Base-by-base conservation (phyloP, 2,888 invertebrate genomes). In the Pinctada fucata region DNA sequence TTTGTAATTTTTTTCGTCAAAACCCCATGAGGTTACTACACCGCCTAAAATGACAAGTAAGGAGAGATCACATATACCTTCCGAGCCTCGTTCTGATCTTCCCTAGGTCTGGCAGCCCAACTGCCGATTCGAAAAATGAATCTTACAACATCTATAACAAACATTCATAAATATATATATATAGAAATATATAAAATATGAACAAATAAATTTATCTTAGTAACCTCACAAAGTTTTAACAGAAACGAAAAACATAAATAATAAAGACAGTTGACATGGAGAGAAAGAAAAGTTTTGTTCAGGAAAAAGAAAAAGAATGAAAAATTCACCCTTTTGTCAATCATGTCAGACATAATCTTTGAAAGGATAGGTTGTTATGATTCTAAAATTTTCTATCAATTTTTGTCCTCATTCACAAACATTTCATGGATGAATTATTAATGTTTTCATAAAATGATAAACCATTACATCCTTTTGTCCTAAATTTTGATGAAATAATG, bases 11-110 rank as follows among this genome's bases (percentile, higher is more conserved):
- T 51, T 51, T 45, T 45, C 49, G 75, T 75, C 73, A 78, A 75
- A 79, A 77, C 71, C 52, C 71, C 67, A 71, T 65, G 67, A 69
- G 78, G 77, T 78, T 80, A 80, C 80, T 80, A 76, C 78, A 51
- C n/a, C 64, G 3, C 63, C 45, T 64, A 31, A 31, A 31, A 31
- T 31, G 47, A 31, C 48, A 45, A 47, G 13, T 68, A 71, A 72
- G 72, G 76, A 76, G 76, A 76, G 65, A 76, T 71, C 72, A 67
- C 16, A 8, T 68, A 31, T 13, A 45, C 8, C 68, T 68, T 68
- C 68, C 68, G 68, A 68, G 68, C 68, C 68, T n/a, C 16, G 2
- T 16, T 16, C 66, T 66, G 5, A 64, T 31, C 13, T 66, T 50
- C 47, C 45, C 49, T 65, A 78, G 65, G 74, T 69, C 78, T 78